Conservation (phyloP, 2,113 vertebrate species). For the Illadopsis cleaveri region DNA sequence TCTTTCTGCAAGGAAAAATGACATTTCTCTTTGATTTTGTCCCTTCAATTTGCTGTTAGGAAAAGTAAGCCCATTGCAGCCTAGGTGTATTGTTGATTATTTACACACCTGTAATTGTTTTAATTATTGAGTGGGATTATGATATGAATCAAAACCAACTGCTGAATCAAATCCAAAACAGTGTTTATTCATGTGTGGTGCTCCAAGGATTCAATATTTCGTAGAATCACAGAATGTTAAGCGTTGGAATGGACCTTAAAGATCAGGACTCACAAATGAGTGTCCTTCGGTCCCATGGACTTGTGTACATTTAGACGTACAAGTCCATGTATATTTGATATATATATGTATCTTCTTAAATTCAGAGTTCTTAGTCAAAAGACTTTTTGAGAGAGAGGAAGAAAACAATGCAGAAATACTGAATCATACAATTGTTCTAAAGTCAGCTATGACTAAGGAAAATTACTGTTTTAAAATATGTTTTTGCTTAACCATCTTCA, state of each 20-base stretch:
- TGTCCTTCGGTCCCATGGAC: not conserved
- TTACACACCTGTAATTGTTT: not conserved
- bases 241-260: not conserved
- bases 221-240: not conserved
- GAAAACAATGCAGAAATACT: not conserved
- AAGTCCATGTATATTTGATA: not conserved
- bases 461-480: not conserved
- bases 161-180: not conserved
- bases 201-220: not conserved
- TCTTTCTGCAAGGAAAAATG: not conserved
- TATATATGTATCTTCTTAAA: not conserved
- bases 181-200: not conserved
- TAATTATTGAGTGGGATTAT: not conserved
- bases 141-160: not conserved
- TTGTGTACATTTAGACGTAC: not conserved
- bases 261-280: not conserved
- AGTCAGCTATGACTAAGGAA: not conserved
- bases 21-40: not conserved
- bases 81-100: not conserved
- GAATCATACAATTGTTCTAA: not conserved
- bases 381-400: not conserved
- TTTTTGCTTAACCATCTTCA: not conserved
- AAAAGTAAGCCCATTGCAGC: not conserved
- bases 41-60: not conserved
- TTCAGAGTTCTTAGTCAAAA: not conserved